Conservation (phyloP, 2,888 invertebrate genomes). For the Sphaerophoria rueppellii region DNA sequence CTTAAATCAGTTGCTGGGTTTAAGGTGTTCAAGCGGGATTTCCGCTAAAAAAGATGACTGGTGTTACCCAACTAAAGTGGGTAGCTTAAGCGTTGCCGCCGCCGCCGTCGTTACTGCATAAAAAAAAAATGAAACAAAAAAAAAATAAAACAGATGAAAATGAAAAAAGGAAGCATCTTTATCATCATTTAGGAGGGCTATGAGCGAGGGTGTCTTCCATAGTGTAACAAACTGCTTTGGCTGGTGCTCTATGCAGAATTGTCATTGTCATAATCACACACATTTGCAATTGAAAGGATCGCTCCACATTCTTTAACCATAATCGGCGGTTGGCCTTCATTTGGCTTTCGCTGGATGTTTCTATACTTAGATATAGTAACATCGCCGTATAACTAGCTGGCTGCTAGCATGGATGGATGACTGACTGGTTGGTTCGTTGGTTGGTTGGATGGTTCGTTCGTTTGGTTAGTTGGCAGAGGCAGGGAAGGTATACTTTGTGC, state of each 20-base stretch:
- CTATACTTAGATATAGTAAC: not conserved
- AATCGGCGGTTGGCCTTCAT: constrained; percentile 73
- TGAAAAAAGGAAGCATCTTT: not conserved
- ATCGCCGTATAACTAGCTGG: constrained; percentile 23
- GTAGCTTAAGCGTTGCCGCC: constrained; percentile 15
- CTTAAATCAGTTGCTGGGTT: constrained; percentile 21
- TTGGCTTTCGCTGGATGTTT: constrained; percentile 57
- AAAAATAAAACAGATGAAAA: not conserved
- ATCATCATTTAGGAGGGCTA: not conserved
- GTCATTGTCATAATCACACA: constrained; percentile 58
- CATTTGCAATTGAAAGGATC: constrained; percentile 69
- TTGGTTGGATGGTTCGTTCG: not conserved
- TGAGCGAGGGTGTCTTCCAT: not conserved
- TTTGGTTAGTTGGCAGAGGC: not conserved
- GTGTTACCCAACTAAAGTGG: not conserved
- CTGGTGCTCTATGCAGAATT: constrained; percentile 21
- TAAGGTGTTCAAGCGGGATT: constrained; percentile 35
- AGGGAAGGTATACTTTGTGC: not conserved
- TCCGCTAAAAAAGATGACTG: constrained; percentile 24
- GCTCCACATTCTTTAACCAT: constrained; percentile 71
- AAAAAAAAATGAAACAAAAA: not conserved
- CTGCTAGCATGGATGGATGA: not conserved
- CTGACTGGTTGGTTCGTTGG: constrained; percentile 12
- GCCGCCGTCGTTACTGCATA: not conserved
- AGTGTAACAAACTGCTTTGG: constrained; percentile 44